phyloP scores from a whole-genome alignment of 2,113 vertebrate genomes.

The Dromiciops gliroides region DNA sequence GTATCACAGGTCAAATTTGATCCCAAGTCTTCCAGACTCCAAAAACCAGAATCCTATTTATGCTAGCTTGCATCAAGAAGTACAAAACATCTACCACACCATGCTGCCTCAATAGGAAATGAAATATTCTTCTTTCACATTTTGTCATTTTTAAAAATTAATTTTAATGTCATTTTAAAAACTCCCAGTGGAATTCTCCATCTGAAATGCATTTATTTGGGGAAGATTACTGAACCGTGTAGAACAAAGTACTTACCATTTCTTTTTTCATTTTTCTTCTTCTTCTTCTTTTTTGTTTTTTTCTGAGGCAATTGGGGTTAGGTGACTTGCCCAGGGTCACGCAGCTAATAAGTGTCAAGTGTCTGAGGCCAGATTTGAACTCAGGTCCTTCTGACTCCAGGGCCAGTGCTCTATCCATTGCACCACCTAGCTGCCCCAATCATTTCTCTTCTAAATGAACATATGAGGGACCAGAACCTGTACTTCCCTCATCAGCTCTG shows the following conservation, averaged over 20 bases:
- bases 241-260: slow-evolving; percentile 8
- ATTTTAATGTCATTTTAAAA: neutral
- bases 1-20: neutral
- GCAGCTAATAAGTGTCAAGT: too few relatives aligned
- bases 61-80: neutral
- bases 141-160: neutral
- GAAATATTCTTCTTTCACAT: neutral
- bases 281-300: too few relatives aligned
- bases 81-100: neutral
- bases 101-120: neutral
- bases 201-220: neutral
- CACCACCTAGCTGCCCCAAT: too few relatives aligned
- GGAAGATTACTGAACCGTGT: neutral
- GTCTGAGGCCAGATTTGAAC: too few relatives aligned
- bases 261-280: slow-evolving; percentile 1
- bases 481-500: neutral
- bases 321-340: too few relatives aligned
- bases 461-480: neutral
- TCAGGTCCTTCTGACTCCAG: too few relatives aligned
- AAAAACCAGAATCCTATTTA: neutral
- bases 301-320: too few relatives aligned
- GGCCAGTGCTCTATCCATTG: too few relatives aligned
- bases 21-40: neutral
- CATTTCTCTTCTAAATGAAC: neutral
- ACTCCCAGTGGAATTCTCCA: neutral